phyloP scores from a whole-genome alignment of 2,888 invertebrate species.

The Cordilura impudica region DNA sequence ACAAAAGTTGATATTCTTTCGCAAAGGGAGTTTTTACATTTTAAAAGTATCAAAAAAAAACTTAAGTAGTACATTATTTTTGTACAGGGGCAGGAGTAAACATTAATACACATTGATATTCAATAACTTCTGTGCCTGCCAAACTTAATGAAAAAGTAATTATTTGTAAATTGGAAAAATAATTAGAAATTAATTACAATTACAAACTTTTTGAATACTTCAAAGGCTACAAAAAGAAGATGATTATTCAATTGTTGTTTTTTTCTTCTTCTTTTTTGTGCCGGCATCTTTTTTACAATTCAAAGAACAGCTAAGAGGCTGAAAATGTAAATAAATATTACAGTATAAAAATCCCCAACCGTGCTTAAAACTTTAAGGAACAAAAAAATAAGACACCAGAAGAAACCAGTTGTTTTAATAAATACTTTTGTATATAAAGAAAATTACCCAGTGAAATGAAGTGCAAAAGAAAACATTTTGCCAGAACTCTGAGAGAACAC shows the following conservation, averaged over 20 bases:
- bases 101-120: not conserved
- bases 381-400: conserved; percentile 29
- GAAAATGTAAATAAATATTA: conserved; percentile 30
- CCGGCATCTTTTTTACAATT: conserved; percentile 17
- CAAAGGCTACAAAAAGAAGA: conserved; percentile 48
- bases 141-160: conserved; percentile 34
- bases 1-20: no score
- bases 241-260: conserved; percentile 45
- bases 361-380: not conserved
- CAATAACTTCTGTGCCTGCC: not conserved
- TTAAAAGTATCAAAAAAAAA: no score
- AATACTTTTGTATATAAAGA: conserved; percentile 52
- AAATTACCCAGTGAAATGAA: conserved; percentile 59
- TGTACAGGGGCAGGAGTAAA: not conserved
- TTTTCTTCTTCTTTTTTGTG: not conserved
- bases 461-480: conserved; percentile 58
- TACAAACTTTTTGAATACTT: conserved; percentile 53
- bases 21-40: no score
- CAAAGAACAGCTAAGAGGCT: conserved; percentile 55
- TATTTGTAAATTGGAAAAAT: conserved; percentile 37
- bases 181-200: conserved; percentile 61
- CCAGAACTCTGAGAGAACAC: conserved; percentile 20
- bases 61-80: not conserved
- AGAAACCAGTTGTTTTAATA: conserved; percentile 50
- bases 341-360: not conserved